Conservation (phyloP, 1,140 invertebrate species). For the Drosophila littoralis region DNA sequence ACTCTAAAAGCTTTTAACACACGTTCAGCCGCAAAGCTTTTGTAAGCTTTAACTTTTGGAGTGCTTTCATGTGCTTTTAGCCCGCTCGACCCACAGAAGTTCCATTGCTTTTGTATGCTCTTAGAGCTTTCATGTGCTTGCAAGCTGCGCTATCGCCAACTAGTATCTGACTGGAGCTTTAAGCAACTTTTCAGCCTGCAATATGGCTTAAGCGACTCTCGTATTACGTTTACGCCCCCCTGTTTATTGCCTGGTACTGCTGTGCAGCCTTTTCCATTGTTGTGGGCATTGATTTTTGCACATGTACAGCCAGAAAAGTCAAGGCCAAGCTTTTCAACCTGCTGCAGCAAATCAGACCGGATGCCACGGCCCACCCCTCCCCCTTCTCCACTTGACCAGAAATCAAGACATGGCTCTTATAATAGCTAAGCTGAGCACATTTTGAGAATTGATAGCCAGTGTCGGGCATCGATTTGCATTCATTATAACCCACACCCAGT, state of each 20-base stretch:
- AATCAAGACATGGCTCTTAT: neutral
- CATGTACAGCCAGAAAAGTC: slow-evolving; percentile 1
- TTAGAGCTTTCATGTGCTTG: no score
- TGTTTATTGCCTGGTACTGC: neutral
- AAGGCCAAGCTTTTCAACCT: slow-evolving; percentile 18
- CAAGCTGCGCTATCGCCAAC: no score
- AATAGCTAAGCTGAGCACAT: slow-evolving; percentile 5
- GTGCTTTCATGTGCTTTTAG: neutral
- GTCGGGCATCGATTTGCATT: slow-evolving; percentile 12
- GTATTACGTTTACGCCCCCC: neutral
- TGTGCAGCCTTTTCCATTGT: neutral
- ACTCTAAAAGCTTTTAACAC: neutral
- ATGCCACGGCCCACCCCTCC: neutral
- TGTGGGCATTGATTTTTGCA: slow-evolving; percentile 16
- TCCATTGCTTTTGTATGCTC: no score
- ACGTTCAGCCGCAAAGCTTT: no score
- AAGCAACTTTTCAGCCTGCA: neutral
- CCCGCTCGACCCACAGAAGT: no score
- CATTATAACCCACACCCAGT: neutral
- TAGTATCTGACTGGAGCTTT: neutral
- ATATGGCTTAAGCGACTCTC: neutral
- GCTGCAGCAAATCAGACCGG: slow-evolving; percentile 4
- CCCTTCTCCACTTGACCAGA: neutral
- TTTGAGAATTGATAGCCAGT: slow-evolving; percentile 6
- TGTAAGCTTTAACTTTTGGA: no score